Conservation (phyloP, 92 coral and sea anemone species). For the Porites cylindrica region DNA sequence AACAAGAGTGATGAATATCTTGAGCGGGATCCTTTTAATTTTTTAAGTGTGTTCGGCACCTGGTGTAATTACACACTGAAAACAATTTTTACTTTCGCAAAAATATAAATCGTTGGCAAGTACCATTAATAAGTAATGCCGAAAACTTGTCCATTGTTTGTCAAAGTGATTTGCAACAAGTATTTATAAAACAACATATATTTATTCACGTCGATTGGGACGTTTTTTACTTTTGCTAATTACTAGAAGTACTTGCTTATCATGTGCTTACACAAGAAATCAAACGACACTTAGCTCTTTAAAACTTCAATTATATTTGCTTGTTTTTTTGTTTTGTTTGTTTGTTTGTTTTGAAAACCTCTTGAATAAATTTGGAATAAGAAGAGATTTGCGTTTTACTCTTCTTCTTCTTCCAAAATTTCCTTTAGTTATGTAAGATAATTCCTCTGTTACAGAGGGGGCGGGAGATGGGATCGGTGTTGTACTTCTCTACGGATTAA, state of each 20-base stretch:
- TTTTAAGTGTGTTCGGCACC: background rate
- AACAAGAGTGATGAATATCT: background rate
- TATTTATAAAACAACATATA: background rate
- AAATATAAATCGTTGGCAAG: background rate
- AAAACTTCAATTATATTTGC: too few species aligned
- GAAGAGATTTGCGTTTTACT: too few species aligned
- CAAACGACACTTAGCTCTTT: background rate
- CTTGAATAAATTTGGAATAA: too few species aligned
- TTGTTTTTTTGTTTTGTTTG: too few species aligned
- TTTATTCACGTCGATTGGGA: background rate
- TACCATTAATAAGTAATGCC: conserved; percentile 13
- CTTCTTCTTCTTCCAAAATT: too few species aligned
- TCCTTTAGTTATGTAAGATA: too few species aligned
- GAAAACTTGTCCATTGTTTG: background rate
- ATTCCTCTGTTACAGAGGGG: too few species aligned
- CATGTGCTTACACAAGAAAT: background rate
- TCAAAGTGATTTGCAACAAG: background rate
- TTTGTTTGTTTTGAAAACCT: too few species aligned
- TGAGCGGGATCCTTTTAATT: background rate
- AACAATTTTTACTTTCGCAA: background rate
- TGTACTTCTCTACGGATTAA: too few species aligned
- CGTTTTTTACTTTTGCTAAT: background rate
- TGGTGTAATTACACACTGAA: background rate
- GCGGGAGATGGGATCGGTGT: too few species aligned
- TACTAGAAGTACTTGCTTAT: background rate